phyloP scores from a whole-genome alignment of 2,888 invertebrate species.

The Zygaena filipendulae region DNA sequence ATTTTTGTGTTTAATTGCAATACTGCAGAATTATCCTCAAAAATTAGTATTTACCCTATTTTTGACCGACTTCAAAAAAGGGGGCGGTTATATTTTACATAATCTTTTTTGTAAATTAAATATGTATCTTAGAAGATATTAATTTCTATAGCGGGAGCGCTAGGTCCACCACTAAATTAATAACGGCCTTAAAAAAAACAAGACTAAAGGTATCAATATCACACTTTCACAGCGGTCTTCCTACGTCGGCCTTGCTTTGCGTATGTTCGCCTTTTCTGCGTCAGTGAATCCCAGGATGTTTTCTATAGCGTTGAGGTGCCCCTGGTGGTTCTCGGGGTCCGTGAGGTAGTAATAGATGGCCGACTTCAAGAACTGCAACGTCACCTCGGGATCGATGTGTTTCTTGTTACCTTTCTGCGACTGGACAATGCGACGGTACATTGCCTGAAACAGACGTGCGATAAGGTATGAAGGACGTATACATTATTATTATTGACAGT shows the following conservation, averaged over 20 bases:
- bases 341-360: conserved; percentile 93
- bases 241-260: conserved; percentile 71
- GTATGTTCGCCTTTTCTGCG: conserved; percentile 82
- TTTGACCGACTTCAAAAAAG: no score
- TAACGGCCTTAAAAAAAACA: no score
- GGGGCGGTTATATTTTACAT: no score
- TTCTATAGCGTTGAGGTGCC: conserved; percentile 90
- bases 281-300: conserved; percentile 91
- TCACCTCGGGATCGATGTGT: conserved; percentile 89
- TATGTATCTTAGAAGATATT: no score
- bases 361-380: conserved; percentile 91
- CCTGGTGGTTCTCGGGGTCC: conserved; percentile 88
- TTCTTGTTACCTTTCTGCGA: conserved; percentile 76
- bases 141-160: no score
- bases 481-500: background rate
- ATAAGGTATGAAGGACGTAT: no score
- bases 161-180: no score
- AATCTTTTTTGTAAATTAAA: no score
- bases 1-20: no score
- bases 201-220: no score
- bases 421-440: conserved; percentile 86
- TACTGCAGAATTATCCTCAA: no score
- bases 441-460: conserved; percentile 77
- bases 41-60: no score
- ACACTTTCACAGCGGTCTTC: conserved; percentile 49